Conservation (phyloP, 2,888 invertebrate species). For the Galerucella calmariensis region DNA sequence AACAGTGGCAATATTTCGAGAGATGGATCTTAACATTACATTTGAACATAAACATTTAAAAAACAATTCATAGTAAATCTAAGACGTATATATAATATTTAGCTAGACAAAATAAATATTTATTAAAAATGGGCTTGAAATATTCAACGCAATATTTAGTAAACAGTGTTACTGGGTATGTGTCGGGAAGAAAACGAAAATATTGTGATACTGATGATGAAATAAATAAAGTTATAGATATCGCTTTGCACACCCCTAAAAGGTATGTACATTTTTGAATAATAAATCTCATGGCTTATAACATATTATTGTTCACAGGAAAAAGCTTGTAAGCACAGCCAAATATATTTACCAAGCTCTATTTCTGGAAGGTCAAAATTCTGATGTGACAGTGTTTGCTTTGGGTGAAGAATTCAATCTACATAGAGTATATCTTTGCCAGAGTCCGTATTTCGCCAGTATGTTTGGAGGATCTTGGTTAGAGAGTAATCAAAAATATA, state of each 20-base stretch:
- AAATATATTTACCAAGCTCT: constrained; percentile 83
- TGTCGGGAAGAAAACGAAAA: constrained; percentile 69
- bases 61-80: no score
- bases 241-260: constrained; percentile 73
- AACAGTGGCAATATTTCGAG: constrained; percentile 8
- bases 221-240: constrained; percentile 68
- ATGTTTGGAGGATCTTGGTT: constrained; percentile 86
- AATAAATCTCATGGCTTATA: constrained; percentile 28
- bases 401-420: constrained; percentile 78
- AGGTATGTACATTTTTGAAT: constrained; percentile 63
- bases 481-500: constrained; percentile 74
- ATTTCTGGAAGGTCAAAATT: constrained; percentile 79
- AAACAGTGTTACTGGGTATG: constrained; percentile 64
- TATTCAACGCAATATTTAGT: constrained; percentile 62
- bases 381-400: constrained; percentile 79
- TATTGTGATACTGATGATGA: constrained; percentile 68
- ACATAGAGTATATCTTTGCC: constrained; percentile 82
- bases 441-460: constrained; percentile 83
- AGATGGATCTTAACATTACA: constrained; percentile 1
- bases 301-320: constrained; percentile 62
- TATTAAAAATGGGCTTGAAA: constrained; percentile 64
- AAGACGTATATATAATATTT: no score
- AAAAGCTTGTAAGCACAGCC: constrained; percentile 77
- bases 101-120: not conserved
- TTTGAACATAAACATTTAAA: not conserved